Percentiles rank a stretch among this genome's conserved stretches.
phyloP scores from a whole-genome alignment of 1,140 invertebrate genomes.

The Apis florea region DNA sequence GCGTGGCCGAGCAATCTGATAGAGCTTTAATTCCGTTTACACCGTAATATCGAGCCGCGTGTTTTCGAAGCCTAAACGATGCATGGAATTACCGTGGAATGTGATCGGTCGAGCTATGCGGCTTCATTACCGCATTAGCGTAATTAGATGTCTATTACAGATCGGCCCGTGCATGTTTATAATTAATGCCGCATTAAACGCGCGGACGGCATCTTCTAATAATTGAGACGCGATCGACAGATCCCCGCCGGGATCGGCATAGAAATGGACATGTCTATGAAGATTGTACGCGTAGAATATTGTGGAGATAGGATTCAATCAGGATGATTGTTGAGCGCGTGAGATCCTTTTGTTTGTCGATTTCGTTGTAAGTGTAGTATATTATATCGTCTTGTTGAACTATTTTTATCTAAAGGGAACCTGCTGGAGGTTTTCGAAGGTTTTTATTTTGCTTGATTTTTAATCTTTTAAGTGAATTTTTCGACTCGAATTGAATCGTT shows the following conservation, averaged over 20 bases:
- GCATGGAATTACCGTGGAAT: slow-evolving; percentile 59
- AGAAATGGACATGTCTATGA: background rate
- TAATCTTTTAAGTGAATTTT: too few relatives aligned
- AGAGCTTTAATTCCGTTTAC: slow-evolving; percentile 27
- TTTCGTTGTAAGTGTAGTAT: too few relatives aligned
- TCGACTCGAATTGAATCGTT: too few relatives aligned
- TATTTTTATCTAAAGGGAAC: too few relatives aligned
- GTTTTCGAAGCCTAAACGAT: slow-evolving; percentile 61
- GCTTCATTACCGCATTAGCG: slow-evolving; percentile 61
- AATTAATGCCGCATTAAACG: slow-evolving; percentile 42
- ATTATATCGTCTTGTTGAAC: too few relatives aligned
- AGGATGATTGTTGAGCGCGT: too few relatives aligned
- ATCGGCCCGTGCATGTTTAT: slow-evolving; percentile 45
- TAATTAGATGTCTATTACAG: slow-evolving; percentile 65
- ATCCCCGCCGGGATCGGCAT: slow-evolving; percentile 1
- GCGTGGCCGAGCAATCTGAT: slow-evolving; percentile 10
- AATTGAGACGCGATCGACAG: slow-evolving; percentile 39
- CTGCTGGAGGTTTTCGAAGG: too few relatives aligned
- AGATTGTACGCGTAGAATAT: background rate
- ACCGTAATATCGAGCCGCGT: slow-evolving; percentile 26
- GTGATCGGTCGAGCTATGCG: slow-evolving; percentile 44
- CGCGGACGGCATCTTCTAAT: slow-evolving; percentile 38
- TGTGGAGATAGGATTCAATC: background rate
- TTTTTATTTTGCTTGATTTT: too few relatives aligned
- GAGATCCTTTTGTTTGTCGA: too few relatives aligned